Base-by-base conservation (phyloP, 2,797 vertebrate genomes). In the Hippocampus kuda region DNA sequence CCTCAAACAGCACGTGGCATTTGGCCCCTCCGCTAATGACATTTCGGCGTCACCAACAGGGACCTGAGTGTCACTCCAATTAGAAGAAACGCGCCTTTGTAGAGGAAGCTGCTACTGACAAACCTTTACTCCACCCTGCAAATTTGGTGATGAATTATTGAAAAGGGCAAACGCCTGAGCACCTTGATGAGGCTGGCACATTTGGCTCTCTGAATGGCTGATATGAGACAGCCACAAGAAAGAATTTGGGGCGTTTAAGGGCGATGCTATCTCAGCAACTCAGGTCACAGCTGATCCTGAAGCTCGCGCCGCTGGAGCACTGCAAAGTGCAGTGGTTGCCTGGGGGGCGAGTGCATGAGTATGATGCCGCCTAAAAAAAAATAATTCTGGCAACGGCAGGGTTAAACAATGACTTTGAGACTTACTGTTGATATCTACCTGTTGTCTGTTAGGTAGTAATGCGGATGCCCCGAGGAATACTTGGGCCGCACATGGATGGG, bases 141-240 rank as follows among this genome's bases (percentile, higher is more conserved):
- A 85, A 88, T 90, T 78, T 84, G 69, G 80, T 68, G 57, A 83
- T 89, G 84, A 89, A 90, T 89, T 85, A 89, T 89, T 87, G 79
- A 91, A 88, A 89, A 88, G 87, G 85, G 78, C 88, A 85, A 75
- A 48, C 73, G 81, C 79, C 80, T 62, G 75, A 81, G 82, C 84
- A 86, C 82, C 86, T 86, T 84, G 84, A 88, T 83, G 83, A 86
- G 75, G 75, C 68, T 70, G 81, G 75, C 78, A 62, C 42, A 49
- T 49, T 65, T 27, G 24, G 24, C 63, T 65, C 75, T 72, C 75
- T 84, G 73, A 85, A 82, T 72, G 76, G 84, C 82, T 76, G 69
- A 78, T 83, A 75, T 74, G 86, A 78, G 82, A 79, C 76, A 75
- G 78, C 81, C 80, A 62, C 65, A 79, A 77, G 75, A 77, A 71